Conservation (phyloP, 1,140 invertebrate genomes). For the Latrodectus geometricus region DNA sequence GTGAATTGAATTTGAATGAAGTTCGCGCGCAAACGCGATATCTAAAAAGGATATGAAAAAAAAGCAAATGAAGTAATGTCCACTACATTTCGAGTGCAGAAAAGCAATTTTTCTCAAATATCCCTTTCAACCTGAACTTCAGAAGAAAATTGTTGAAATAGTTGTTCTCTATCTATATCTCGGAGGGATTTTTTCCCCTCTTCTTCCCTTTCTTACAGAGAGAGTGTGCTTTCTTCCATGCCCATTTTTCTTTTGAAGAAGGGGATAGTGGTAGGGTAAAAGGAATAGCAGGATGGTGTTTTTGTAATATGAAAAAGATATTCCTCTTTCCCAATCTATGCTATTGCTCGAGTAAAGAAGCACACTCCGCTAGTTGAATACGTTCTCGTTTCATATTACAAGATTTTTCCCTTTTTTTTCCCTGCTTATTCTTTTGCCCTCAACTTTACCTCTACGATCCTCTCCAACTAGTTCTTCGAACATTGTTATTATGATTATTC, state of each 20-base stretch:
- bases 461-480: not conserved
- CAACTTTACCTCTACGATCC: not conserved
- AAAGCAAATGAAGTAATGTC: not conserved
- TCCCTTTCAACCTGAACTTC: not conserved
- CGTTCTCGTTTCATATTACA: not conserved
- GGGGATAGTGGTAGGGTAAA: not conserved
- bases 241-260: not conserved
- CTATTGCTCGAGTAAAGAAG: not conserved
- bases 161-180: not conserved
- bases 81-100: not conserved
- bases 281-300: not conserved
- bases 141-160: not conserved
- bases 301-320: conserved; percentile 1
- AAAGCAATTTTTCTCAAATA: conserved; percentile 1
- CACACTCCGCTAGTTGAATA: not conserved
- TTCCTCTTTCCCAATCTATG: not conserved
- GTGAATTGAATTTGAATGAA: too few species aligned
- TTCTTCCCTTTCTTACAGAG: not conserved
- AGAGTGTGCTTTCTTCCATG: not conserved
- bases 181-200: not conserved
- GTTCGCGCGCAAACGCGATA: too few species aligned
- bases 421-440: not conserved
- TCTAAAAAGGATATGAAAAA: too few species aligned
- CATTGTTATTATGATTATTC: conserved; percentile 2
- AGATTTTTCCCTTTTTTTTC: not conserved